These are phyloP conservation scores for Ophiodon elongatus DNA, from an alignment of 2,113 vertebrate genomes.

Conservation along the genomic window DNA sequence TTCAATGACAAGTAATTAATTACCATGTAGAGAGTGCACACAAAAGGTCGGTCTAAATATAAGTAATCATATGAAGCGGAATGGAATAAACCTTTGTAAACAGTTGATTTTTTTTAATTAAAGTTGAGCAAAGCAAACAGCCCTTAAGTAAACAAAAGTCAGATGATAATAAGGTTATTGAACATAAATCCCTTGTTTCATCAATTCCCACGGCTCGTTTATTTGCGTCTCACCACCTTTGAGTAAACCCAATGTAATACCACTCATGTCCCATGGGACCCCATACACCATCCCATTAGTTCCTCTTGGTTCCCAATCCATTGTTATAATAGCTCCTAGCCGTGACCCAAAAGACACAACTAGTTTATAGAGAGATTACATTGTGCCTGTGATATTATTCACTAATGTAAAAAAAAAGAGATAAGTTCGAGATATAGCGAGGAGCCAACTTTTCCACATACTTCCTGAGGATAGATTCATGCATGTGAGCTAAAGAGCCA, in stretches of 20 bases:
- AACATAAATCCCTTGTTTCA: not conserved
- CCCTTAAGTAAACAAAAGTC: conserved; percentile 12
- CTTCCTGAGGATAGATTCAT: conserved; percentile 17
- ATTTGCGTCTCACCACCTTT: conserved; percentile 10
- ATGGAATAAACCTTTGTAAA: not conserved
- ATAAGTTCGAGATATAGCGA: not conserved
- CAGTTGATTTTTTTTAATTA: not conserved
- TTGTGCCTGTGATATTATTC: not conserved
- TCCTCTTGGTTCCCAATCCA: conserved; percentile 6
- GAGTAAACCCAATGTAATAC: not conserved
- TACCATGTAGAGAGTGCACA: not conserved
- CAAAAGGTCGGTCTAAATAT: not conserved
- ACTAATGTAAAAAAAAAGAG: not conserved
- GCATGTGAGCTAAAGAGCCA: not conserved
- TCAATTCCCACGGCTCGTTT: not conserved
- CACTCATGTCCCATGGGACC: not conserved
- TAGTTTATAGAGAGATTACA: not conserved
- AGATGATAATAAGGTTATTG: not conserved
- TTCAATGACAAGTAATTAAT: not conserved
- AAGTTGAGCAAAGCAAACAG: not conserved
- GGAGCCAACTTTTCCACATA: not conserved
- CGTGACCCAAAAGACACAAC: not conserved
- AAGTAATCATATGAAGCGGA: not conserved
- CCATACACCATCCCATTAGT: not conserved
- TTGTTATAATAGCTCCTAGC: conserved; percentile 5